Percentiles rank a stretch among this genome's conserved stretches.
phyloP scores from a whole-genome alignment of 2,888 invertebrate species.

The Epistrophe eligans region DNA sequence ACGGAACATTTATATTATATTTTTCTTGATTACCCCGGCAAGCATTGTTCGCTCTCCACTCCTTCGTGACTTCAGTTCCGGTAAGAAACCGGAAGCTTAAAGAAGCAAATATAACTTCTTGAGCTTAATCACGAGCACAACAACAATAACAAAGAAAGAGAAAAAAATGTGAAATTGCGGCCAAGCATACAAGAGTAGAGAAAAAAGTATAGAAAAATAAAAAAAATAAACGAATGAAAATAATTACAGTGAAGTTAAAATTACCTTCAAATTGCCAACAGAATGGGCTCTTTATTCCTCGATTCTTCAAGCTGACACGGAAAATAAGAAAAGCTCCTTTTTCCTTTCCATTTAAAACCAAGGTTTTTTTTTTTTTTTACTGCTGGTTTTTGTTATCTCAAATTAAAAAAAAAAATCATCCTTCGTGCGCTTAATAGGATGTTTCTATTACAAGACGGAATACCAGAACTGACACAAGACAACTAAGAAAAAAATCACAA shows the following conservation, averaged over 20 bases:
- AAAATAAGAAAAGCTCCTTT: constrained; percentile 43
- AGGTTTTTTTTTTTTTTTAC: not conserved
- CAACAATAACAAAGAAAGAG: constrained; percentile 3
- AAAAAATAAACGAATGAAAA: constrained; percentile 51
- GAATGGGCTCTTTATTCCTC: constrained; percentile 60
- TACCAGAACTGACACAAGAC: constrained; percentile 18
- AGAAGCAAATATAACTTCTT: constrained; percentile 57
- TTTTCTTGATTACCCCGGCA: constrained; percentile 41
- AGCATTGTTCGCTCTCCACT: constrained; percentile 57
- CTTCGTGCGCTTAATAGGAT: constrained; percentile 68
- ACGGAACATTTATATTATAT: constrained; percentile 50
- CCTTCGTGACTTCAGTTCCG: constrained; percentile 70
- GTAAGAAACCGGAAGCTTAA: constrained; percentile 54
- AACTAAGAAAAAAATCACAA: not conserved
- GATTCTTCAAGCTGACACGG: constrained; percentile 51
- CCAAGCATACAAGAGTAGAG: constrained; percentile 20
- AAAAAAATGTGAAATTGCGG: constrained; percentile 22
- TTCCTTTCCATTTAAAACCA: constrained; percentile 12
- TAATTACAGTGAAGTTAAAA: constrained; percentile 69
- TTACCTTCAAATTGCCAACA: constrained; percentile 67
- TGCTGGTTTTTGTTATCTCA: constrained; percentile 12
- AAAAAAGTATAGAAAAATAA: constrained; percentile 23
- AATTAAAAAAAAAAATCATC: constrained; percentile 27
- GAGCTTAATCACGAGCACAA: constrained; percentile 33
- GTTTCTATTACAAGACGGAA: constrained; percentile 57